Conservation (phyloP, 2,113 vertebrate genomes). For the Myotis lucifugus region DNA sequence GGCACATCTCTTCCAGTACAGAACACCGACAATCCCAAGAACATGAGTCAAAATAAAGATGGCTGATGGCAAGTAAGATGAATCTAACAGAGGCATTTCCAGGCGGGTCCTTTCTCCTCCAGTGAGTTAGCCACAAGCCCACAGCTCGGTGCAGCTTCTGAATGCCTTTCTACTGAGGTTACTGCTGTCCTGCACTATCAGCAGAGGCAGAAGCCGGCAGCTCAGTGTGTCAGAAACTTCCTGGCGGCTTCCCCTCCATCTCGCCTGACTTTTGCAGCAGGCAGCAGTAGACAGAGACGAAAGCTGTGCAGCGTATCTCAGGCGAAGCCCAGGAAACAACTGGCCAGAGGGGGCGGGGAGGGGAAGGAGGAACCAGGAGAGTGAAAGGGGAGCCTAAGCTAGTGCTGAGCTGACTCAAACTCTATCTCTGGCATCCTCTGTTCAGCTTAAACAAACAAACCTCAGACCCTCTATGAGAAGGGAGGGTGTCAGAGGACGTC, state of each 20-base stretch:
- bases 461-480: conserved; percentile 54
- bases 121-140: conserved; percentile 53
- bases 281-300: conserved; percentile 3
- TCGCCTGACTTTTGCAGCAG: conserved; percentile 31
- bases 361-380: conserved; percentile 64
- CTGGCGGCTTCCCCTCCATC: conserved; percentile 70
- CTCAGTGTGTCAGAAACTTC: conserved; percentile 71
- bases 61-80: conserved; percentile 81
- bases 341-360: conserved; percentile 36
- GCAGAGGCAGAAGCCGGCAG: conserved; percentile 18
- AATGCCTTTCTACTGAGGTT: conserved; percentile 68
- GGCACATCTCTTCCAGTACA: conserved; percentile 84
- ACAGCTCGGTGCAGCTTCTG: neutral
- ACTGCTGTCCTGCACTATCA: conserved; percentile 64
- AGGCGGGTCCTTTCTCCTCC: conserved; percentile 47
- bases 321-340: conserved; percentile 73
- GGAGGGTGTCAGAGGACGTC: conserved; percentile 73
- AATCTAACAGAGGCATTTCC: conserved; percentile 84
- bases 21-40: conserved; percentile 85
- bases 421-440: conserved; percentile 80
- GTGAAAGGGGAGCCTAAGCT: conserved; percentile 57
- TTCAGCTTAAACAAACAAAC: conserved; percentile 78
- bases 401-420: conserved; percentile 79
- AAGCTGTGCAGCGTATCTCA: conserved; percentile 55
- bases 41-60: conserved; percentile 85